A percentile compares a stretch with the other conserved stretches of the same genome.
Evolutionary conservation across 2,888 invertebrate genomes (phyloP).

Genomic region (Cynaeus angustus): DNA sequence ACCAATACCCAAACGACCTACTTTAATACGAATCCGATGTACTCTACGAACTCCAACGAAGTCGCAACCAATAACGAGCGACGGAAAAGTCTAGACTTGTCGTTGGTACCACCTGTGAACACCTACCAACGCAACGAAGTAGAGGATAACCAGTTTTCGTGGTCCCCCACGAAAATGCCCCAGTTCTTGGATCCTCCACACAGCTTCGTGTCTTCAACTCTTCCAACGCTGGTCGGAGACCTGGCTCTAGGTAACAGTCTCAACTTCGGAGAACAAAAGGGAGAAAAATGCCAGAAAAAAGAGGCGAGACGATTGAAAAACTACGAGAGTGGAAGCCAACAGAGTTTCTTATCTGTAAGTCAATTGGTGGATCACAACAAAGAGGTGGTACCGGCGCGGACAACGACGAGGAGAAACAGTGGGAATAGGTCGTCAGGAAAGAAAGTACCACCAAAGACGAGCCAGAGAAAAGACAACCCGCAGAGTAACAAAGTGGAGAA

Average conservation of each 20-base stretch:
- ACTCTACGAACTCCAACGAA: constrained; percentile 50
- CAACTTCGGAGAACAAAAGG: constrained; percentile 65
- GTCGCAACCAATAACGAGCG: constrained; percentile 50
- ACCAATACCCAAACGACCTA: constrained; percentile 58
- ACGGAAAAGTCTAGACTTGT: constrained; percentile 60
- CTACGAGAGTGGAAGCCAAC: constrained; percentile 57
- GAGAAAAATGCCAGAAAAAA: constrained; percentile 58
- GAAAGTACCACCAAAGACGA: constrained; percentile 46
- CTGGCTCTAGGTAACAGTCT: constrained; percentile 71
- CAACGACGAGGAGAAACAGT: constrained; percentile 63
- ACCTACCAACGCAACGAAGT: constrained; percentile 60
- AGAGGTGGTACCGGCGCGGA: constrained; percentile 59
- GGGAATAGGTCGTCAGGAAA: constrained; percentile 59
- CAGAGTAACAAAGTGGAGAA: constrained; percentile 8
- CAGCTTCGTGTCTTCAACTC: constrained; percentile 72
- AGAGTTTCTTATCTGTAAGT: constrained; percentile 77
- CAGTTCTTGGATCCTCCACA: constrained; percentile 70
- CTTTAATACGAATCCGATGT: constrained; percentile 60
- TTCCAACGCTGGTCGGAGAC: constrained; percentile 78
- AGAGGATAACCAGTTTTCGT: constrained; percentile 74
- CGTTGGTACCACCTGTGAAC: constrained; percentile 57
- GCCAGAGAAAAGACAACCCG: constrained; percentile 45
- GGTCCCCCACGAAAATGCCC: constrained; percentile 74
- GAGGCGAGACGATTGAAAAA: constrained; percentile 49
- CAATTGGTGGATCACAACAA: constrained; percentile 77